phyloP scores from a whole-genome alignment of 2,113 vertebrate species.

The Amphiprion ocellaris region DNA sequence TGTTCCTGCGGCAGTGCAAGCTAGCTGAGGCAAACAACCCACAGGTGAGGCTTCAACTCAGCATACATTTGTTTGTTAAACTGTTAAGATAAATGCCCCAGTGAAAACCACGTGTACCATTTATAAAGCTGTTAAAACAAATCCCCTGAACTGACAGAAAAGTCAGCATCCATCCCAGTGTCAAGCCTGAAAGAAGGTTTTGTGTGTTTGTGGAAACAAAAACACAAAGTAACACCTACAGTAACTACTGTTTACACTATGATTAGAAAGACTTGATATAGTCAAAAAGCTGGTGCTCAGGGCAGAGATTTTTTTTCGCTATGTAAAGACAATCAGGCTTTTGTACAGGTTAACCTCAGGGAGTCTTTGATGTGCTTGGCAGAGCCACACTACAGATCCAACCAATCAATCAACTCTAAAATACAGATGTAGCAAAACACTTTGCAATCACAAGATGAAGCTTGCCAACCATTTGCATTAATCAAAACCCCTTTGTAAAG shows the following conservation, averaged over 20 bases:
- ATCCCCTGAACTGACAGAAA: conserved; percentile 30
- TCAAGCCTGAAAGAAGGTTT: conserved; percentile 49
- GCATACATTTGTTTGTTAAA: conserved; percentile 5
- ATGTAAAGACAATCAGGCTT: conserved; percentile 73
- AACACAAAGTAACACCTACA: conserved; percentile 34
- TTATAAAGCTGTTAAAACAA: conserved; percentile 46
- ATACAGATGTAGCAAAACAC: conserved; percentile 61
- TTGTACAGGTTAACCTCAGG: conserved; percentile 70
- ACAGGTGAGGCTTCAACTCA: conserved; percentile 86
- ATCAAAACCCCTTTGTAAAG: conserved; percentile 55
- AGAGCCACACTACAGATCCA: conserved; percentile 56
- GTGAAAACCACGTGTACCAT: neutral
- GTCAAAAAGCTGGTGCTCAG: conserved; percentile 43
- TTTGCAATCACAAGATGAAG: conserved; percentile 71
- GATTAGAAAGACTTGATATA: conserved; percentile 56
- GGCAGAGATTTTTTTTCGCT: conserved; percentile 51
- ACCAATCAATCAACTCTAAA: conserved; percentile 61
- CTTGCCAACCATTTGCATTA: conserved; percentile 64
- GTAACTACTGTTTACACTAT: conserved; percentile 55
- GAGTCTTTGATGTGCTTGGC: conserved; percentile 67
- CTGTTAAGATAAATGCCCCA: conserved; percentile 19
- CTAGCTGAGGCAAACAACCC: conserved; percentile 99
- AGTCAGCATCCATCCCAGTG: conserved; percentile 5
- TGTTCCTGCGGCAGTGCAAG: conserved; percentile 98
- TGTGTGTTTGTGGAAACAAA: conserved; percentile 45